Percentiles rank a stretch among this genome's conserved stretches.
These are phyloP conservation scores for Orthonevra nobilis DNA, from an alignment of 2,888 invertebrate species.

Conservation along the genomic window DNA sequence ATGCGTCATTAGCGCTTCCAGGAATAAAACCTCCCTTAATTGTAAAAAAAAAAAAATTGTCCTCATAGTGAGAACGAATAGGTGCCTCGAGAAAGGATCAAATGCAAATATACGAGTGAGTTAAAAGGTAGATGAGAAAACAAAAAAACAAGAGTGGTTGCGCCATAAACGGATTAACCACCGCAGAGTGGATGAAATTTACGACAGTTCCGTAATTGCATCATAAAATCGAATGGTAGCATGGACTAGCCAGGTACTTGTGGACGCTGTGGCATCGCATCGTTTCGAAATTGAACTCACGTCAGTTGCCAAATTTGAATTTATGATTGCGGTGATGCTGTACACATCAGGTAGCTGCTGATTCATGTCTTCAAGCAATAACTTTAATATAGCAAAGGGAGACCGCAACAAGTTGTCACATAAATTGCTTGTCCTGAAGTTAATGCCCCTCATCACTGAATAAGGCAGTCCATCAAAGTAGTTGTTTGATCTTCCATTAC, in stretches of 20 bases:
- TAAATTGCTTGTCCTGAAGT: neutral
- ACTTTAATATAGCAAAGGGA: neutral
- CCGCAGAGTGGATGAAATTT: constrained; percentile 45
- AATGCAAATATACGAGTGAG: neutral
- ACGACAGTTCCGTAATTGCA: constrained; percentile 53
- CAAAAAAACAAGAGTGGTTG: constrained; percentile 25
- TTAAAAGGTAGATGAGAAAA: constrained; percentile 1
- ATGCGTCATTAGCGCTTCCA: constrained; percentile 27
- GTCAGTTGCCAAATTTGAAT: constrained; percentile 53
- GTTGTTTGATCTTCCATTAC: too few relatives aligned
- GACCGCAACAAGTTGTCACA: neutral
- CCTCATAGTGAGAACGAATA: too few relatives aligned
- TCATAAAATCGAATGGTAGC: constrained; percentile 49
- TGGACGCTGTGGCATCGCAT: constrained; percentile 6
- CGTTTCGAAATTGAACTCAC: constrained; percentile 32
- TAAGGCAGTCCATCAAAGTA: too few relatives aligned
- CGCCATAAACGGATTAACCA: constrained; percentile 48
- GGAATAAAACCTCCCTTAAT: constrained; percentile 28
- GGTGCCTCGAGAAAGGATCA: constrained; percentile 17
- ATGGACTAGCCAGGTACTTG: neutral
- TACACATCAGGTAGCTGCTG: neutral
- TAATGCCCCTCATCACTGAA: neutral
- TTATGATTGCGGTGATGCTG: constrained; percentile 19
- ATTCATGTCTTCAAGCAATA: constrained; percentile 5
- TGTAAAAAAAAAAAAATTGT: too few relatives aligned